Conservation (phyloP, 2,888 invertebrate genomes). For the Hypolimnas misippus region DNA sequence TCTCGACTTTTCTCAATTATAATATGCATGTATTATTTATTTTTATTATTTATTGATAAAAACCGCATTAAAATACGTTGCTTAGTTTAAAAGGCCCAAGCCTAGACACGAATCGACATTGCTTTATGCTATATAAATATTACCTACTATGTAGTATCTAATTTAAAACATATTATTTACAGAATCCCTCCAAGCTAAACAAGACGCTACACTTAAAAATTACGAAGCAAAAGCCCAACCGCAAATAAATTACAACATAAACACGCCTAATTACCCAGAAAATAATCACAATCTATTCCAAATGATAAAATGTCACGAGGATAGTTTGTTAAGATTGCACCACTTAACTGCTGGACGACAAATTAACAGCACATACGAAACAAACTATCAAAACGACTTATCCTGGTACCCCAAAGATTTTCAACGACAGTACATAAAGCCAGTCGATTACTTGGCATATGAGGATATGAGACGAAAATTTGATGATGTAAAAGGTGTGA, state of each 20-base stretch:
- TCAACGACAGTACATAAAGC: constrained; percentile 73
- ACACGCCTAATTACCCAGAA: constrained; percentile 59
- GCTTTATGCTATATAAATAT: too few relatives aligned
- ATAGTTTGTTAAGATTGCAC: constrained; percentile 72
- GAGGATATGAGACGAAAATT: constrained; percentile 73
- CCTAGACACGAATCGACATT: too few relatives aligned
- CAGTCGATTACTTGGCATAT: constrained; percentile 69
- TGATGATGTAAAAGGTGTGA: constrained; percentile 62
- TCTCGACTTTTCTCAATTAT: too few relatives aligned
- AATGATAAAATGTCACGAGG: constrained; percentile 80
- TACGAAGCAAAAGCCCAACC: constrained; percentile 61
- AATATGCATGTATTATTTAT: too few relatives aligned
- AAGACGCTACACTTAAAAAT: constrained; percentile 52
- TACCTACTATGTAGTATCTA: too few relatives aligned
- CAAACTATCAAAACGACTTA: constrained; percentile 68
- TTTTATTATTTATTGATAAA: too few relatives aligned
- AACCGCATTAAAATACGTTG: too few relatives aligned
- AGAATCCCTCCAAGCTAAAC: constrained; percentile 53
- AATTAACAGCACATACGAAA: constrained; percentile 63
- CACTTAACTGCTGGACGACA: constrained; percentile 77
- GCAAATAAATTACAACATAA: constrained; percentile 57
- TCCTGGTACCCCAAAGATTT: constrained; percentile 77
- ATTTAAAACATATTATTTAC: too few relatives aligned
- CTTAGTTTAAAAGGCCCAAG: too few relatives aligned
- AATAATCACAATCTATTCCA: constrained; percentile 73